Conservation (phyloP, 2,113 vertebrate genomes). For the Stercorarius parasiticus region DNA sequence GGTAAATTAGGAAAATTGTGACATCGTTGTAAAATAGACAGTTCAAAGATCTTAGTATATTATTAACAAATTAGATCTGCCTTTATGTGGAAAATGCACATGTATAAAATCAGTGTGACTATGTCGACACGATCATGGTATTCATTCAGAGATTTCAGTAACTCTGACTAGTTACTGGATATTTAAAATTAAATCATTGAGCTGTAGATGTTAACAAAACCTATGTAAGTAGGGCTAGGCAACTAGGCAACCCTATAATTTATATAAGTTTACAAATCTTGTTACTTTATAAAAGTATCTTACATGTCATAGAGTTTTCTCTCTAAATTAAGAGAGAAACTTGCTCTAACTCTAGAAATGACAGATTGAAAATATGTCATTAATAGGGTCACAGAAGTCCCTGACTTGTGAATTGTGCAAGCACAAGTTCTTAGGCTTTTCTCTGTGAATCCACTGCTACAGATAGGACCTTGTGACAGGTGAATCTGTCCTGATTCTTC, state of each 20-base stretch:
- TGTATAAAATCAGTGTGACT: background rate
- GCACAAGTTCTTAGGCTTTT: background rate
- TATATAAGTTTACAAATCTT: background rate
- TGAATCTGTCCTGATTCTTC: background rate
- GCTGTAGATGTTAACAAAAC: background rate
- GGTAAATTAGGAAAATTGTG: background rate
- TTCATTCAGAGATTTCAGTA: background rate
- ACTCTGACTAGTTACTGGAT: background rate
- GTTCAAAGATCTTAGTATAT: background rate
- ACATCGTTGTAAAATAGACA: background rate
- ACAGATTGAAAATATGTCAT: background rate
- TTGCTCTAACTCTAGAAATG: background rate
- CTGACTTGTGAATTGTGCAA: background rate
- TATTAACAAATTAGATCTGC: background rate
- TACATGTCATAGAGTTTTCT: background rate
- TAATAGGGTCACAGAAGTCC: background rate
- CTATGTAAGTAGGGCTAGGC: background rate
- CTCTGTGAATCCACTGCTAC: no score
- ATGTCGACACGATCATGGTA: background rate
- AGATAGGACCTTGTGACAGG: fast-evolving
- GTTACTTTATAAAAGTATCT: background rate
- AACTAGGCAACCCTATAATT: no score
- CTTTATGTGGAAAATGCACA: background rate
- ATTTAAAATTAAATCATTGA: background rate
- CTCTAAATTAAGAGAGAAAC: background rate